Percentiles rank a stretch among this genome's conserved stretches.
These are phyloP conservation scores for Drosophila willistoni DNA, from an alignment of 1,140 invertebrate genomes.

Conservation along the genomic window DNA sequence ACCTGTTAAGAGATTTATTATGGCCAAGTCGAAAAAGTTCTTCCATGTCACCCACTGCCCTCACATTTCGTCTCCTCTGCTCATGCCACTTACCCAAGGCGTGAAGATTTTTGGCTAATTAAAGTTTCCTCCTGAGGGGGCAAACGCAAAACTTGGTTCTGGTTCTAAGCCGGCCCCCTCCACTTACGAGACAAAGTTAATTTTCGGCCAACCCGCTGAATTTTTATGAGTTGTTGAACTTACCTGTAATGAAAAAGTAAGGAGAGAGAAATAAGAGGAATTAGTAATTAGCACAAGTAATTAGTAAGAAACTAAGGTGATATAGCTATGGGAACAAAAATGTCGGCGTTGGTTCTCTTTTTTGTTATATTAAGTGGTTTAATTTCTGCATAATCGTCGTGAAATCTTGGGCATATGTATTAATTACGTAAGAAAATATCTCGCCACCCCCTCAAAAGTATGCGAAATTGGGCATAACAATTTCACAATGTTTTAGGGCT, in stretches of 20 bases:
- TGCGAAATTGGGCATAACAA: too few relatives aligned
- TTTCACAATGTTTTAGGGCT: too few relatives aligned
- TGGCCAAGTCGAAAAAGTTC: conserved; percentile 30
- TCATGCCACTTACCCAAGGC: conserved; percentile 36
- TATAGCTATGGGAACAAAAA: conserved; percentile 49
- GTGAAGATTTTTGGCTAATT: conserved; percentile 71
- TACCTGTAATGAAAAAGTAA: conserved; percentile 73
- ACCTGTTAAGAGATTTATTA: conserved; percentile 71
- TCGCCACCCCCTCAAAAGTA: too few relatives aligned
- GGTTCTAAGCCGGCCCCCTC: neutral
- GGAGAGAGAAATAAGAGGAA: conserved; percentile 42
- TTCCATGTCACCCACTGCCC: neutral
- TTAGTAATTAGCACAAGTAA: conserved; percentile 72
- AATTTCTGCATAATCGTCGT: conserved; percentile 7
- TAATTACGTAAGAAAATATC: neutral
- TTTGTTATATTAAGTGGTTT: conserved; percentile 16
- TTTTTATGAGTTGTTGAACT: conserved; percentile 65
- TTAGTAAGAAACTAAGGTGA: conserved; percentile 54
- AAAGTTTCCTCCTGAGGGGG: conserved; percentile 48
- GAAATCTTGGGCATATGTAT: neutral
- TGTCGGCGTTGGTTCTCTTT: neutral
- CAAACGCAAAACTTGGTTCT: neutral
- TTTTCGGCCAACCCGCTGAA: conserved; percentile 43
- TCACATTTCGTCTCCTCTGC: neutral
- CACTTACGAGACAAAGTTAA: conserved; percentile 45